Evolutionary conservation across 1,140 invertebrate species (phyloP), one percentile per base, ranked within the genome.

Genomic region (Zaprionus africanus): DNA sequence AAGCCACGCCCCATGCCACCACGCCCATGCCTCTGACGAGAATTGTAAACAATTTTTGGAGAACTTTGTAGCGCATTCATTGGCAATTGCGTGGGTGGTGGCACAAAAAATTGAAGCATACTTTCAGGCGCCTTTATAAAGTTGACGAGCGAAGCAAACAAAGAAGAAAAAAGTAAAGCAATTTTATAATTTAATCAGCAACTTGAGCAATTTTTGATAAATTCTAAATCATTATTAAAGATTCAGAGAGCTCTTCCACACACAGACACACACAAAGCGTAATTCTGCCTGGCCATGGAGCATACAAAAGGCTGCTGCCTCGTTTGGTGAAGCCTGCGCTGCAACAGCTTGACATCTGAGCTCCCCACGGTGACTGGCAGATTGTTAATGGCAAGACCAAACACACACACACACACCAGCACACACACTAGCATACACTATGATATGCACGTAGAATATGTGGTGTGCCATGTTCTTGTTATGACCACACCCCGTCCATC

Each of bases 401-500:
- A 62, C 26, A 31, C 49, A 56, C 13, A 65, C 62, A 46, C 17
- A 57, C 63, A 56, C 13, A 57, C n/a, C 26, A 24, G 28, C 19
- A 31, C 34, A 11, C 12, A 58, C 13, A 43, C 34, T 53, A 34
- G 31, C 31, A 34, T 34, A 43, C 28, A 34, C 24, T 28, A 7
- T 46, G 41, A 17, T 41, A 41, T 64, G n/a, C 36, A 28, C 36
- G n/a, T 38, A 63, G 13, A 31, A 31, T 54, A 26, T 54, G 24
- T 54, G 51, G 46, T 24, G 6, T 7, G 41, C 5, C n/a, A 58
- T n/a, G 67, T 58, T 62, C 28, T 19, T 43, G 56, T 65, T 49
- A 53, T 36, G 36, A 31, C 67, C 66, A 69, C 78, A 63, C 75
- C 79, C 53, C 4, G 13, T 28, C 54, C 71, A 70, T 86, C 79